A percentile compares a stretch with the other conserved stretches of the same genome.
Evolutionary conservation across 2,113 vertebrate species (phyloP).

Genomic region (Scomber colias): DNA sequence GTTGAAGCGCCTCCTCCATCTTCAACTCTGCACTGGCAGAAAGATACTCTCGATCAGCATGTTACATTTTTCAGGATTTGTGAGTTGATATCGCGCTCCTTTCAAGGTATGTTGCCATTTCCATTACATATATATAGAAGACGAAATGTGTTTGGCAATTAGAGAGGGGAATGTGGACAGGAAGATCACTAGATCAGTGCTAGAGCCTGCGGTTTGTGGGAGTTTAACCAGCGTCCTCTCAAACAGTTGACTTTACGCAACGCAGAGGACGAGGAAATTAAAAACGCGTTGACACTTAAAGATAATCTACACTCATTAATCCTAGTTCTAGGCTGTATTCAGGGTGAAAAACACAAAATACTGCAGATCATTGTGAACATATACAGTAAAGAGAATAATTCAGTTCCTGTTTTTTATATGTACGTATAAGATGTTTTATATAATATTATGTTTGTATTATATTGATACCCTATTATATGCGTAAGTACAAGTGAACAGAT

Average conservation of each 20-base stretch:
- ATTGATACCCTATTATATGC: background rate
- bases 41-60: slow-evolving; percentile 36
- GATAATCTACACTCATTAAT: background rate
- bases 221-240: slow-evolving; percentile 4
- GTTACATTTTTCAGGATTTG: slow-evolving; percentile 52
- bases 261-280: slow-evolving; percentile 48
- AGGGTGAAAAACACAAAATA: background rate
- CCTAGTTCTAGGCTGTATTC: background rate
- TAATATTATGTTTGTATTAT: background rate
- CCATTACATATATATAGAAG: background rate
- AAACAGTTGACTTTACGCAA: slow-evolving; percentile 29
- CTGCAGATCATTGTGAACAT: background rate
- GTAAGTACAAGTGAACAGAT: background rate
- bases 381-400: background rate
- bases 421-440: too few species aligned
- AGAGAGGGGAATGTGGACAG: background rate
- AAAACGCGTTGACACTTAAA: background rate
- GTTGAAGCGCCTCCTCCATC: slow-evolving; percentile 66
- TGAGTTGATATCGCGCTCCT: slow-evolving; percentile 26
- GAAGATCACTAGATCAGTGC: background rate
- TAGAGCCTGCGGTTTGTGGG: background rate
- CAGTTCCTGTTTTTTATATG: background rate
- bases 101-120: slow-evolving; percentile 65
- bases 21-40: slow-evolving; percentile 6
- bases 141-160: background rate